Conservation (phyloP, 2,797 vertebrate species). For the Manis crassicaudata region DNA sequence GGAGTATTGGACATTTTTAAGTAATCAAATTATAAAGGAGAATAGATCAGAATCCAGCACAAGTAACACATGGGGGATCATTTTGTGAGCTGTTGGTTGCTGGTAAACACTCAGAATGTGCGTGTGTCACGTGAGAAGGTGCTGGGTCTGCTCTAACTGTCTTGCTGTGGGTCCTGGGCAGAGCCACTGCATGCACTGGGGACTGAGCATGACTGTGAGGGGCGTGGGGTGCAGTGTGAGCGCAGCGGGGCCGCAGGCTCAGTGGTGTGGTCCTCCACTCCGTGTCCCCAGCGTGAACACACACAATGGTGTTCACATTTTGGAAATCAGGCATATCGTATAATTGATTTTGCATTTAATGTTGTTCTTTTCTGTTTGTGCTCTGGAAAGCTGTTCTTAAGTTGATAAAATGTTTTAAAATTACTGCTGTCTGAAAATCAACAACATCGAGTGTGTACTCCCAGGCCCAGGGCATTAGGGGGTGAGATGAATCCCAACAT, state of each 20-base stretch:
- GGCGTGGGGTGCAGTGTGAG: too few species aligned
- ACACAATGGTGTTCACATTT: accelerated
- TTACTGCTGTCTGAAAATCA: not conserved
- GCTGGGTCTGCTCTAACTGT: accelerated
- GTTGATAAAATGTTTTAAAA: not conserved
- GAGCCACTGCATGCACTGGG: too few species aligned
- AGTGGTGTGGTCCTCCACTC: not conserved
- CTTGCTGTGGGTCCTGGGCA: too few species aligned
- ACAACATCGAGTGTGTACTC: not conserved
- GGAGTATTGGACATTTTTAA: not conserved
- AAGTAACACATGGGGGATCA: accelerated
- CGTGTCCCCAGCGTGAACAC: accelerated
- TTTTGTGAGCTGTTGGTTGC: not conserved
- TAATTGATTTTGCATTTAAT: not conserved
- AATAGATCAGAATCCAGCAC: not conserved
- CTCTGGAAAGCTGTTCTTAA: constrained; percentile 17
- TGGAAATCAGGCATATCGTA: not conserved
- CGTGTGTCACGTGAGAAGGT: accelerated
- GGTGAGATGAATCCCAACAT: not conserved
- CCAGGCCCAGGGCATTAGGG: accelerated
- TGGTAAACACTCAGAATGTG: accelerated
- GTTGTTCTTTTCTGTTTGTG: not conserved
- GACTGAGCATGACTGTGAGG: too few species aligned
- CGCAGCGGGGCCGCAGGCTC: too few species aligned
- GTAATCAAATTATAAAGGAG: not conserved